Conservation (phyloP, 2,113 vertebrate genomes). For the Lamprotornis superbus region DNA sequence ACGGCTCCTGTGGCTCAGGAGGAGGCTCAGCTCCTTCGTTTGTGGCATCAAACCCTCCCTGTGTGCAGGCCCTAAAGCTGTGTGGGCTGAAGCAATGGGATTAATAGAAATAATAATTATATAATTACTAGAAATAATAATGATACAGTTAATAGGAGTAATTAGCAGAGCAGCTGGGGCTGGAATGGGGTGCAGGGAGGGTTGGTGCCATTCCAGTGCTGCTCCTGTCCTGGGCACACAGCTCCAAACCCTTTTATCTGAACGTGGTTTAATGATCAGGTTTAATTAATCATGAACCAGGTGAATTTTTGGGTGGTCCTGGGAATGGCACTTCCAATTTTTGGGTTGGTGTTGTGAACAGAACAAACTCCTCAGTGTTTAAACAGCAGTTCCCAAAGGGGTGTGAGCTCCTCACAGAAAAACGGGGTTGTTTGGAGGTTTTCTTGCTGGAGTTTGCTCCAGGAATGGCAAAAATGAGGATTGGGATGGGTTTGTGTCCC, state of each 20-base stretch:
- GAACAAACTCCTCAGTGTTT: background rate
- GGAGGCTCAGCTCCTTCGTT: background rate
- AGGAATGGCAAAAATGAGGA: background rate
- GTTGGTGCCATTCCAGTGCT: background rate
- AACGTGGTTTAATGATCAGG: background rate
- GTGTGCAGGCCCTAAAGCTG: background rate
- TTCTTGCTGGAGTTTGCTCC: background rate
- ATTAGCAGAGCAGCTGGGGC: conserved; percentile 17
- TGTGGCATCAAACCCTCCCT: conserved; percentile 23
- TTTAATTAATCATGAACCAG: background rate
- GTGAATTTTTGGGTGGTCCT: background rate
- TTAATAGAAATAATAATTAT: background rate
- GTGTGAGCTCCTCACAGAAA: background rate
- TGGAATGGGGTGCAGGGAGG: background rate
- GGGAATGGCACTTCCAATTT: background rate
- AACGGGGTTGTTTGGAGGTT: background rate
- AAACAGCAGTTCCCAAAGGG: background rate
- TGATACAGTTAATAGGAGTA: background rate
- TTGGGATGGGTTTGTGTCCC: background rate
- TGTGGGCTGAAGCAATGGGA: background rate
- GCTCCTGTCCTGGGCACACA: background rate
- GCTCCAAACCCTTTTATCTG: background rate
- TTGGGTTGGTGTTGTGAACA: background rate
- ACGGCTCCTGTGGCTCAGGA: background rate
- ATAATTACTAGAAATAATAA: conserved; percentile 9